phyloP scores from a whole-genome alignment of 2,113 vertebrate genomes.

The Dromas ardeola region DNA sequence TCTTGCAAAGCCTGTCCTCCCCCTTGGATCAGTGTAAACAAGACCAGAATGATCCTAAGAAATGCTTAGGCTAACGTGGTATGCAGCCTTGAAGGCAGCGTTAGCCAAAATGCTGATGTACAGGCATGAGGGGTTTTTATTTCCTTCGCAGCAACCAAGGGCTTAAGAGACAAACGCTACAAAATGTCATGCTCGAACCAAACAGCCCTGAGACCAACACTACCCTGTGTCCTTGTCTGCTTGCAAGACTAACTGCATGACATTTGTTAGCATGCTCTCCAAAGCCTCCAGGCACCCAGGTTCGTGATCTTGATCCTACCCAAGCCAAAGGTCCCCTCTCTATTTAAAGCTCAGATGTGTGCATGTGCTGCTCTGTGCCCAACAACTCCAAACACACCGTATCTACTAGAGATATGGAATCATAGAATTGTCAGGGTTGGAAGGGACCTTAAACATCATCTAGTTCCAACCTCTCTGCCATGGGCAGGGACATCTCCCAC shows the following conservation, averaged over 20 bases:
- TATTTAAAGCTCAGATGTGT: background rate
- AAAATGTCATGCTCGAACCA: background rate
- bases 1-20: background rate
- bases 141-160: background rate
- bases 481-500: too few relatives aligned
- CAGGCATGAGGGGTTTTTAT: background rate
- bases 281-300: background rate
- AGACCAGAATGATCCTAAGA: background rate
- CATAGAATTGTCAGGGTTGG: too few relatives aligned
- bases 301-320: background rate
- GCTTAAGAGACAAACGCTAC: background rate
- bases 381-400: background rate
- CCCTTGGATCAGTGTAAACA: background rate
- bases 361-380: background rate
- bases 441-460: too few relatives aligned
- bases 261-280: background rate
- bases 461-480: too few relatives aligned
- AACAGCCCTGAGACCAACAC: background rate
- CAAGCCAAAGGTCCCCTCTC: background rate
- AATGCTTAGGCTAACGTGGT: background rate
- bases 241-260: background rate
- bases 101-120: constrained; percentile 9
- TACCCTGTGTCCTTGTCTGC: background rate
- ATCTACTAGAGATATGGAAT: background rate
- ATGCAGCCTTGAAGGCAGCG: background rate